Percentiles rank a stretch among this genome's conserved stretches.
phyloP scores from a whole-genome alignment of 2,797 vertebrate species.

The Coluber constrictor region DNA sequence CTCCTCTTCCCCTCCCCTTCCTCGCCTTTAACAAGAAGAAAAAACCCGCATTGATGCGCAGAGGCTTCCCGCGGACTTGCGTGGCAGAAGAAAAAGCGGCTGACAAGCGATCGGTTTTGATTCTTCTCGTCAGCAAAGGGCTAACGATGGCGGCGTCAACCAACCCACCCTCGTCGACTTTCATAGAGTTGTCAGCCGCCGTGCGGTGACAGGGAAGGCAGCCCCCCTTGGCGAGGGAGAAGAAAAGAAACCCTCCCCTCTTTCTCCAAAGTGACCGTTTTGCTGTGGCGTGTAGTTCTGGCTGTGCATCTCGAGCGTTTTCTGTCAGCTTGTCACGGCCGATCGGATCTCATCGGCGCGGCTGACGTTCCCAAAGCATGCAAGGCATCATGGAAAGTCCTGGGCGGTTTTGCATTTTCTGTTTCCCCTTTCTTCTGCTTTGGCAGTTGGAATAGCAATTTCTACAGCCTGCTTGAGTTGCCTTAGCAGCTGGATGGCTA shows the following conservation, averaged over 20 bases:
- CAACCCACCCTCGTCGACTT: not conserved
- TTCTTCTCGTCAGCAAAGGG: not conserved
- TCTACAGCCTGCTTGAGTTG: slow-evolving; percentile 45
- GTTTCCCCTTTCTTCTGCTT: not conserved
- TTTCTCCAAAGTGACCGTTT: not conserved
- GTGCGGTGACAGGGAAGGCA: not conserved
- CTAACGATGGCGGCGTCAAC: slow-evolving; percentile 13
- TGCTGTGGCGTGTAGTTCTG: rapidly evolving
- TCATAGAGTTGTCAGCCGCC: slow-evolving; percentile 10
- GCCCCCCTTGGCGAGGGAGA: not conserved
- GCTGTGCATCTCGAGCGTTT: slow-evolving; percentile 6
- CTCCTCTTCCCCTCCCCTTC: not conserved
- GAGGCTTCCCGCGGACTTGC: not conserved
- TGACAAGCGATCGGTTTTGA: slow-evolving; percentile 19
- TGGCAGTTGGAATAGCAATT: slow-evolving; percentile 40
- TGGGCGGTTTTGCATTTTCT: not conserved
- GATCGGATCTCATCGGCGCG: slow-evolving; percentile 31
- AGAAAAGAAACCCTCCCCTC: too few relatives aligned
- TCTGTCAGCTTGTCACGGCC: slow-evolving; percentile 26
- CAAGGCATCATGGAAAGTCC: slow-evolving; percentile 9
- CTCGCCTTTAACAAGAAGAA: not conserved
- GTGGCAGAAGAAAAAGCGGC: not conserved
- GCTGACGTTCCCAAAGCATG: slow-evolving; percentile 16
- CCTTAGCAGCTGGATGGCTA: slow-evolving; percentile 49
- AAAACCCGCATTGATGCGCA: slow-evolving; percentile 10